These are phyloP conservation scores for Scolopax bukidnonensis DNA, from an alignment of 2,797 vertebrate species.

Conservation along the genomic window DNA sequence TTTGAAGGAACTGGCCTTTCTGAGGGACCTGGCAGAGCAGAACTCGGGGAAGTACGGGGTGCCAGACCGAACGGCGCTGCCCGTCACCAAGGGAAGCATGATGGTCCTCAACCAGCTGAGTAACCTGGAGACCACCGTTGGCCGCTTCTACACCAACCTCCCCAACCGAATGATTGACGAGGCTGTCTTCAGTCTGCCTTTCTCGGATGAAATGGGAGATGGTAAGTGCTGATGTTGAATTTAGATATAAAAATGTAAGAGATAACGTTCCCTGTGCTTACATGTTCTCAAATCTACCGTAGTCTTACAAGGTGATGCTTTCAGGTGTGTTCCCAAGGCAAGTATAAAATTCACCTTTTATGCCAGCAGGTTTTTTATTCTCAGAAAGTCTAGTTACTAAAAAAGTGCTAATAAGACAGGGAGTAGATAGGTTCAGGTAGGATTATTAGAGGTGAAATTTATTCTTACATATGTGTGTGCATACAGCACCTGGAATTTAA, in stretches of 20 bases:
- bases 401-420: background rate
- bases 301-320: background rate
- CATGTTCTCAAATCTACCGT: rapidly evolving
- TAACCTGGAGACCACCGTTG: constrained; percentile 96
- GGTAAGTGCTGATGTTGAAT: constrained; percentile 75
- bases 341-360: background rate
- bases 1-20: constrained; percentile 95
- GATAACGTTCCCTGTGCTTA: background rate
- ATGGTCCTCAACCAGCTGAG: constrained; percentile 99
- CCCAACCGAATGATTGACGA: constrained; percentile 97
- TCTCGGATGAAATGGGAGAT: constrained; percentile 95
- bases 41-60: constrained; percentile 92
- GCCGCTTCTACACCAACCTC: constrained; percentile 97
- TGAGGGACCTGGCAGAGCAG: constrained; percentile 95
- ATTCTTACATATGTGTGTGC: rapidly evolving
- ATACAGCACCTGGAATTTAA: background rate
- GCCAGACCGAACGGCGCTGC: constrained; percentile 80
- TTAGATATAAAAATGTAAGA: rapidly evolving
- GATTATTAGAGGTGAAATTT: background rate
- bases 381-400: background rate
- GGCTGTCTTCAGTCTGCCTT: constrained; percentile 94
- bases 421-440: background rate
- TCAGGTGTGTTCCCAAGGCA: background rate
- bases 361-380: background rate
- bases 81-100: constrained; percentile 96